Conservation (phyloP, 1,140 invertebrate species). For the Helicoverpa zea region DNA sequence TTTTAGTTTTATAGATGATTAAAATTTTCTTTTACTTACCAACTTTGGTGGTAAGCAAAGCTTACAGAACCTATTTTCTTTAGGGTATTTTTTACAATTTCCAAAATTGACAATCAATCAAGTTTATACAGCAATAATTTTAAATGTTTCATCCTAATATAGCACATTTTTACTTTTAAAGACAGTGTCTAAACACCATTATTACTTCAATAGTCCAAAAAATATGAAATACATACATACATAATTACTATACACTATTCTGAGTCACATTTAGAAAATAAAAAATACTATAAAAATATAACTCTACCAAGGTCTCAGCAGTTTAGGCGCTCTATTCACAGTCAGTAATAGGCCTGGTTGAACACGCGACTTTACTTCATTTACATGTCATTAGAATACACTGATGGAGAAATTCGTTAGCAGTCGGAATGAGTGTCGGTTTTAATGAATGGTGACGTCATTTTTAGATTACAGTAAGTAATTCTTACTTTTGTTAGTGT, state of each 20-base stretch:
- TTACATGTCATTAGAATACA: slow-evolving; percentile 30
- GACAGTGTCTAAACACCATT: too few relatives aligned
- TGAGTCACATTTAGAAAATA: not conserved
- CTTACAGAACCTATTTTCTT: too few relatives aligned
- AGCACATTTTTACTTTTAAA: too few relatives aligned
- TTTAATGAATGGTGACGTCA: slow-evolving; percentile 26
- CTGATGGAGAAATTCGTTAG: slow-evolving; percentile 23
- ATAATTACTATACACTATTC: not conserved
- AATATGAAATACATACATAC: too few relatives aligned
- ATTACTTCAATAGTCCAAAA: too few relatives aligned
- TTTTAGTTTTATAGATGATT: too few relatives aligned
- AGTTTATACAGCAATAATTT: too few relatives aligned
- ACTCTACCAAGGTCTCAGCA: not conserved
- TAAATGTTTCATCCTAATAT: too few relatives aligned
- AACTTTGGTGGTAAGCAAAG: too few relatives aligned
- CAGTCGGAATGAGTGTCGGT: not conserved
- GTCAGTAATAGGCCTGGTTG: not conserved
- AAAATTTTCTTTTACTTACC: too few relatives aligned
- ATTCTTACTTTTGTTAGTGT: not conserved
- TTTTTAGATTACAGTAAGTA: not conserved
- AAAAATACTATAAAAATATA: not conserved
- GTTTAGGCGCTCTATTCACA: slow-evolving; percentile 1
- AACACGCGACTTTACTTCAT: slow-evolving; percentile 31
- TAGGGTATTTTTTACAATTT: too few relatives aligned
- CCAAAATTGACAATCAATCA: too few relatives aligned